Base-by-base conservation (phyloP, 1,140 invertebrate species). In the Pygmarrhopalites habei region DNA sequence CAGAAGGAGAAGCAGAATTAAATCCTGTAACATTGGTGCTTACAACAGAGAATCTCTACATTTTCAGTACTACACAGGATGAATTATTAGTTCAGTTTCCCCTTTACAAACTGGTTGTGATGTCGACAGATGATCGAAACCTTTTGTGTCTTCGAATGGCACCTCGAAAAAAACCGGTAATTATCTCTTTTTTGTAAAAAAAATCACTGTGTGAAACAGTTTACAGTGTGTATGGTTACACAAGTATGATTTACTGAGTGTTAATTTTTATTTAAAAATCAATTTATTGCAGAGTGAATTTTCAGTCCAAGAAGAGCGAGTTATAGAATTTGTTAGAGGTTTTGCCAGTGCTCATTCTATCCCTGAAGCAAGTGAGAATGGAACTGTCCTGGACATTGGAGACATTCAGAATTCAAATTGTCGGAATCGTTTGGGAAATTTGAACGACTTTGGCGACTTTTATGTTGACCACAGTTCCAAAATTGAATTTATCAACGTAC, bases 281-380 rank as follows among this genome's bases (percentile, higher is more conserved):
- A 35, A 30, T 28, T 55, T 23, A 14, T 21, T 49, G 30, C 30
- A 65, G 64, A 26, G 56, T 56, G 64, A 65, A 17, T 29, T 46
- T 19, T 60, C 64, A 1, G 25, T 65, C 1, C 56, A 56, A 0
- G 52, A 65, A 39, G 51, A 65, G 53, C 26, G 64, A 39, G 51
- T 65, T 14, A 60, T 65, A 1, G 64, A 65, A 28, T 65, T 65
- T 44, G 64, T 65, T 21, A 51, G 53, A 7, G 58, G 64, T 10
- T 60, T 43, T 49, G 32, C 55, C 2, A 35, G 28, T 29, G 39
- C 55, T 44, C 3, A 26, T 17, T 7, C 56, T 46, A 19, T 44
- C 2, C 19, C 39, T 2, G n/a, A 21, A 43, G 2, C 12, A 14
- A 14, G 26, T 19, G 32, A 41, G 28, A 56, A 7, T 30, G 5